Percentiles rank a stretch among this genome's conserved stretches.
Conservation (phyloP, 2,113 vertebrate species). For the Rhineura floridana region DNA sequence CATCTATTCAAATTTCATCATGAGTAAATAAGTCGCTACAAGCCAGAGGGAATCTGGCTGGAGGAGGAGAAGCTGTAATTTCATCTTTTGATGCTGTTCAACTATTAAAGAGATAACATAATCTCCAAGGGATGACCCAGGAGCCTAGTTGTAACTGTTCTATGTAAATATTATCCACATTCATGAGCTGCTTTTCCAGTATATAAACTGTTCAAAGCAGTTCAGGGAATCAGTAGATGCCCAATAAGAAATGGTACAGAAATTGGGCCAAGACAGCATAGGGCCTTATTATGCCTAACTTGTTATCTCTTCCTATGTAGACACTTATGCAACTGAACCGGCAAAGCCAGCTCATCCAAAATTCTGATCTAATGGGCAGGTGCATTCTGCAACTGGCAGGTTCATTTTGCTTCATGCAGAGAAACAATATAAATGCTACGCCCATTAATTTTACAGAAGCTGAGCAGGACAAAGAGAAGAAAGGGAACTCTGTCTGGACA, state of each 20-base stretch:
- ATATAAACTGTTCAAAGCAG: neutral
- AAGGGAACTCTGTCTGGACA: neutral
- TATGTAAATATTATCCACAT: neutral
- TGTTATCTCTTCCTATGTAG: neutral
- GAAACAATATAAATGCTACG: slow-evolving; percentile 1
- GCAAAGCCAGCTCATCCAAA: fast-evolving
- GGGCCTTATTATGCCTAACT: neutral
- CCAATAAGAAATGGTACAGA: neutral
- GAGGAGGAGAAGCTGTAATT: neutral
- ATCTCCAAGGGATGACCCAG: neutral
- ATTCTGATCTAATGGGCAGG: neutral
- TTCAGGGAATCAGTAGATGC: neutral
- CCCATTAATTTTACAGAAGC: slow-evolving; percentile 8
- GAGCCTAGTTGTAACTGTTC: neutral
- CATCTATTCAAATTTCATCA: too few relatives aligned
- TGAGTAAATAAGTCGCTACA: neutral
- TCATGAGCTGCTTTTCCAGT: neutral
- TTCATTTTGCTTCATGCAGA: neutral
- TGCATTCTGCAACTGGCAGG: neutral
- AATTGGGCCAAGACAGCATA: neutral
- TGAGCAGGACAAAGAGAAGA: neutral
- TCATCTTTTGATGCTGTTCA: neutral
- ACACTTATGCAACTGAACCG: neutral
- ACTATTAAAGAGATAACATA: neutral
- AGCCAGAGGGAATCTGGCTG: neutral